Evolutionary conservation across 2,888 invertebrate genomes (phyloP), one percentile per base, ranked within the genome.

Genomic region (Hedya salicella): DNA sequence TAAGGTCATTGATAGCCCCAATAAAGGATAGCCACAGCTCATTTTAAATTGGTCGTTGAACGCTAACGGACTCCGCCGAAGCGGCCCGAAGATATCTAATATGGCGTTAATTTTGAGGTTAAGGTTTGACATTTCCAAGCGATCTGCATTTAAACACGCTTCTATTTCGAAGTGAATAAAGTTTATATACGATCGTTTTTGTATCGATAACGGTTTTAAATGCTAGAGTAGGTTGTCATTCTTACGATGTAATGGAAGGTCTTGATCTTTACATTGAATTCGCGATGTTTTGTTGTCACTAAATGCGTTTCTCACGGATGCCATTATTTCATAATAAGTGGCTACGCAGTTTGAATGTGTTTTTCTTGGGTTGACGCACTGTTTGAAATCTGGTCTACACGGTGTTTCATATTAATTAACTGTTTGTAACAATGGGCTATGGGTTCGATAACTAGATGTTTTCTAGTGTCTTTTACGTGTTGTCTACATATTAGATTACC

Each of bases 81-180:
- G 75, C 69, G 62, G 69, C 69, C 79, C 89, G 88, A 90, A 77
- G 72, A 74, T 68, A 74, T 70, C 85, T 81, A 90, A 89, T 75
- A 89, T 90, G 89, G 89, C 89, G 86, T 88, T 89, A 89, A 92
- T 91, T 91, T 92, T 89, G 91, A 92, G 91, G 91, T 90, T 91
- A 91, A 91, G 91, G 91, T 90, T 91, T 91, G 89, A 88, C 88
- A 90, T 91, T 91, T 90, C 82, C 80, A 83, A 80, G 80, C 84
- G 81, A 75, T 72, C 70, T 67, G 68, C 46, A 32, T 52, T 50
- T 67, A 68, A 71, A 71, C 68, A 75, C 67, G 69, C 62, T 73
- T 70, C 64, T 82, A 78, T 70, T 19, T 0, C 40, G 1, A 50
- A 4, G 62, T n/a, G n/a, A 53, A 73, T 83, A 83, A 73, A 72